phyloP scores from a whole-genome alignment of 2,113 vertebrate genomes.

The Bufo bufo region DNA sequence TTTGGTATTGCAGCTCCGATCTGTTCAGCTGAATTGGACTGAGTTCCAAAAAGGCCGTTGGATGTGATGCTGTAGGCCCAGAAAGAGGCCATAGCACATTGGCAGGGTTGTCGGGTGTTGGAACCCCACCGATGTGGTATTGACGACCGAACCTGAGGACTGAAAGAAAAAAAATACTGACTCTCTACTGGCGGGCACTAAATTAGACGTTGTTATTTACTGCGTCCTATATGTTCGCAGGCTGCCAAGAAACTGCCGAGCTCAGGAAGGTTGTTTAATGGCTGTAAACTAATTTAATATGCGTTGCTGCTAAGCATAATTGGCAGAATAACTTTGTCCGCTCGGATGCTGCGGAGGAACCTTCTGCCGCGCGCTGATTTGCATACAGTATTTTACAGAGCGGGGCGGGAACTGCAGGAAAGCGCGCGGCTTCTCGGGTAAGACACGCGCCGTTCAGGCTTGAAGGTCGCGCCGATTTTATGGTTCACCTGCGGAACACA shows the following conservation, averaged over 20 bases:
- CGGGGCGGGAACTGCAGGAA: neutral
- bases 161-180: neutral
- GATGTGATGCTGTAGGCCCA: no score
- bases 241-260: neutral
- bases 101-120: no score
- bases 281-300: constrained; percentile 29
- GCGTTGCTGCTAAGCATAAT: neutral
- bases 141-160: no score
- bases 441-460: neutral
- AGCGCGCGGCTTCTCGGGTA: no score
- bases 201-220: neutral
- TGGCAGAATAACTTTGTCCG: neutral
- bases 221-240: neutral
- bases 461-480: constrained; percentile 26
- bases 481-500: constrained; percentile 8
- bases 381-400: constrained; percentile 6
- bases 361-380: constrained; percentile 3
- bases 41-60: no score
- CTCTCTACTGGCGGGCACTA: neutral
- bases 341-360: constrained; percentile 1
- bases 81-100: no score
- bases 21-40: no score
- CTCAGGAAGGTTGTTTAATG: constrained; percentile 1
- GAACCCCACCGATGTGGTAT: no score
- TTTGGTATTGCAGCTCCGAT: no score